phyloP scores from a whole-genome alignment of 2,797 vertebrate species.

The Myiothlypis coronata region DNA sequence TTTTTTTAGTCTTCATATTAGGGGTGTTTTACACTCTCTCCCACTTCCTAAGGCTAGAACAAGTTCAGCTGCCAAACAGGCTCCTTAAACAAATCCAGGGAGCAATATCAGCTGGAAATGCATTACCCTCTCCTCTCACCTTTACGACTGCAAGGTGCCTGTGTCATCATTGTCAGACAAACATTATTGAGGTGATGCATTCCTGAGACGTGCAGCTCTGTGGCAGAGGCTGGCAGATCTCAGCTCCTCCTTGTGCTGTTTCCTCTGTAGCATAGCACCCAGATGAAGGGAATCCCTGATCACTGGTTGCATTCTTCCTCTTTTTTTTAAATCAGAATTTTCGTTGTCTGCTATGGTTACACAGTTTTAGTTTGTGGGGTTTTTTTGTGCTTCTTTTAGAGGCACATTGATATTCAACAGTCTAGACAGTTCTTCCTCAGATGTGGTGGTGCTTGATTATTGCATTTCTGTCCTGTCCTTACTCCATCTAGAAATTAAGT shows the following conservation, averaged over 20 bases:
- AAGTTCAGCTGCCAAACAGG: neutral
- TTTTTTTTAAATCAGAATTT: neutral
- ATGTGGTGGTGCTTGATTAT: neutral
- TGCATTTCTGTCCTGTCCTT: neutral
- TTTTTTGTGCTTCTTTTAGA: neutral
- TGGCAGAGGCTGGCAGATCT: neutral
- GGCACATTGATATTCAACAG: neutral
- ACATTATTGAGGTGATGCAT: neutral
- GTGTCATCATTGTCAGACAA: neutral
- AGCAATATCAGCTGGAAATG: neutral
- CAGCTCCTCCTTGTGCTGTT: neutral
- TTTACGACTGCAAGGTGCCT: neutral
- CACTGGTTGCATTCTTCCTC: neutral
- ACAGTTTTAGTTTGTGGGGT: accelerated
- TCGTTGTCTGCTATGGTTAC: neutral
- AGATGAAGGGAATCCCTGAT: neutral
- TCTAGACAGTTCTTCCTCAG: neutral
- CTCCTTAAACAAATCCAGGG: neutral
- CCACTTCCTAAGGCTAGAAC: neutral
- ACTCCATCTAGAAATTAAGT: neutral
- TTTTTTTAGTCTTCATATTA: neutral
- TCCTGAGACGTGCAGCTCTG: neutral
- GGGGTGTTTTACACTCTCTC: neutral
- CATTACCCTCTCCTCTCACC: neutral
- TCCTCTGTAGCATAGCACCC: neutral